A percentile compares a stretch with the other conserved stretches of the same genome.
Evolutionary conservation across 2,797 vertebrate genomes (phyloP).

Genomic region (Enteromius argenteus): DNA sequence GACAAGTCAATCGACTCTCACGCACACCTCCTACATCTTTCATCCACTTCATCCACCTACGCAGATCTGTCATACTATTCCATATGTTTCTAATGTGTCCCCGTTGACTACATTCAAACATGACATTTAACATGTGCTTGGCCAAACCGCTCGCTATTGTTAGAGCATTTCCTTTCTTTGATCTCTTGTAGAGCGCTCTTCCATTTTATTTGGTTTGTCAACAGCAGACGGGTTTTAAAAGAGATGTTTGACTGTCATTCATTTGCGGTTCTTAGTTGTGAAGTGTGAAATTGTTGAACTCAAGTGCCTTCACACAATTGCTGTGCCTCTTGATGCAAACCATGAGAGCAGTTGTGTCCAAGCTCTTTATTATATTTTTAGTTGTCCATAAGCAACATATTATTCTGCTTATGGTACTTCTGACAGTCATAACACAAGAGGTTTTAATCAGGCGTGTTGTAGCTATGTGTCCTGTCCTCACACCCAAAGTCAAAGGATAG

Average conservation of each 20-base stretch:
- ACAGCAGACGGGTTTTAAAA: not conserved
- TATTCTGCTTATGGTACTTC: constrained; percentile 41
- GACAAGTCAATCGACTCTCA: not conserved
- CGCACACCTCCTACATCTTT: not conserved
- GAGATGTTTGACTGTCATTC: not conserved
- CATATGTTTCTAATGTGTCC: constrained; percentile 19
- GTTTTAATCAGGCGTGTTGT: constrained; percentile 51
- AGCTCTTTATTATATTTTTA: constrained; percentile 2
- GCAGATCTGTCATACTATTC: not conserved
- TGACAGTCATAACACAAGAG: constrained; percentile 53
- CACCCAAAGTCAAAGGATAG: not conserved
- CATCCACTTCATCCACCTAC: not conserved
- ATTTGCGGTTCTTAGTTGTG: not conserved
- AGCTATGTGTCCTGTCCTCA: not conserved
- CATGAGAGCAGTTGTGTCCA: constrained; percentile 1
- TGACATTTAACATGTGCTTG: constrained; percentile 6
- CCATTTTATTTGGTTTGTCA: constrained; percentile 14
- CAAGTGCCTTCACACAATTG: not conserved
- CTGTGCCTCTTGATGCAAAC: not conserved
- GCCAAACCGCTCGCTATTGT: not conserved
- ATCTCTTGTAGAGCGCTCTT: not conserved
- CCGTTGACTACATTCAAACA: not conserved
- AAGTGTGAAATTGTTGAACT: not conserved
- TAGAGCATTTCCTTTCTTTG: constrained; percentile 9
- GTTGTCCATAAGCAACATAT: constrained; percentile 16